These are phyloP conservation scores for Brachyptera risi DNA, from an alignment of 2,888 invertebrate species.

Conservation along the genomic window DNA sequence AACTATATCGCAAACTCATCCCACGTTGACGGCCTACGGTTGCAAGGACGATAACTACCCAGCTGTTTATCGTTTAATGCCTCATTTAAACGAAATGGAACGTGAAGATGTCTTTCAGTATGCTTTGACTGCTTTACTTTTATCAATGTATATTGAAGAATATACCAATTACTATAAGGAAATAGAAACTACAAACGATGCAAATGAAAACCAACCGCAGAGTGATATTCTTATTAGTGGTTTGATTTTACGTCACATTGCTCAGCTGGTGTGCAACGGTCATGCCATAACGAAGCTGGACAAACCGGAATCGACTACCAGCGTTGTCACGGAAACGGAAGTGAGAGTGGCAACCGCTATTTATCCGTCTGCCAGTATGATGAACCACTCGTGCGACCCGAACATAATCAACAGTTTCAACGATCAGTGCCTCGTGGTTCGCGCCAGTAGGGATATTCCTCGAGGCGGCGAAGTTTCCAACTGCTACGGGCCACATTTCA, in stretches of 20 bases:
- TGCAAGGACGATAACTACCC: conserved; percentile 48
- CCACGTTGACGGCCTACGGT: background rate
- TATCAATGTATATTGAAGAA: conserved; percentile 59
- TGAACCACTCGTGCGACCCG: conserved; percentile 91
- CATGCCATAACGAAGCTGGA: conserved; percentile 56
- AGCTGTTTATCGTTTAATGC: conserved; percentile 65
- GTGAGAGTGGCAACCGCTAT: conserved; percentile 71
- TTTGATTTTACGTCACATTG: conserved; percentile 67
- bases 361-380: conserved; percentile 80
- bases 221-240: conserved; percentile 51
- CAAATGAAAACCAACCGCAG: conserved; percentile 43
- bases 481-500: conserved; percentile 77
- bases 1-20: background rate
- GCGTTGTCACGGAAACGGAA: conserved; percentile 40
- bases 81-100: conserved; percentile 66
- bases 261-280: conserved; percentile 78
- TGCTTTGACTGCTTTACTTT: conserved; percentile 62
- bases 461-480: conserved; percentile 72
- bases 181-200: conserved; percentile 60
- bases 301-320: background rate
- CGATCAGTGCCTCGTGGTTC: conserved; percentile 64
- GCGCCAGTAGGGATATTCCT: conserved; percentile 59
- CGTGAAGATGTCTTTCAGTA: conserved; percentile 65
- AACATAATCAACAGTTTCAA: conserved; percentile 74
- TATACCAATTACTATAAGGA: conserved; percentile 61